phyloP scores from a whole-genome alignment of 2,113 vertebrate species.

The Salvator merianae region DNA sequence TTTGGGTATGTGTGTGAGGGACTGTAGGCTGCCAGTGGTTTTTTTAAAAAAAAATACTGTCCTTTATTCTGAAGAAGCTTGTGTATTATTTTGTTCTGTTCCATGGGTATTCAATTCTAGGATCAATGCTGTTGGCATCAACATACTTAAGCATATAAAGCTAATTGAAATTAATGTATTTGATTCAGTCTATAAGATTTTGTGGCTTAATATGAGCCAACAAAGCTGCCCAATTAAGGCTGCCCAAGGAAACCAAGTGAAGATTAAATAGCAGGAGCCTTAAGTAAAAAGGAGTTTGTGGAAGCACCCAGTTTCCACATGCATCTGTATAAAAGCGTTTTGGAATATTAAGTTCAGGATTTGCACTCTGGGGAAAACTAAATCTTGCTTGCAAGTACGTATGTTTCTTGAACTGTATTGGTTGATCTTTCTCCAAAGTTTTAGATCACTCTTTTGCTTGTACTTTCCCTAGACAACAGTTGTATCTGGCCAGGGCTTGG shows the following conservation, averaged over 20 bases:
- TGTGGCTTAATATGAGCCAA: background rate
- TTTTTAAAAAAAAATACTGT: background rate
- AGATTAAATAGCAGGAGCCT: background rate
- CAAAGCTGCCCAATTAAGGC: background rate
- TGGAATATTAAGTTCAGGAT: background rate
- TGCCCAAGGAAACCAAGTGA: background rate
- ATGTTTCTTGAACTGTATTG: background rate
- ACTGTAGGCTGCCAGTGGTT: background rate
- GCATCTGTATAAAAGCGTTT: background rate
- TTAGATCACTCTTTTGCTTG: background rate
- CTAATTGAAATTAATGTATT: constrained; percentile 24
- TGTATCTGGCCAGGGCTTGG: too few species aligned
- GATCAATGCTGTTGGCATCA: constrained; percentile 2
- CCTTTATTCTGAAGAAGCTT: background rate
- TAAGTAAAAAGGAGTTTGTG: background rate
- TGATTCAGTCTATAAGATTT: constrained; percentile 6
- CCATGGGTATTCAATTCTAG: background rate
- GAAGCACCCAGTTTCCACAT: accelerated
- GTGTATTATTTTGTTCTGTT: constrained; percentile 8
- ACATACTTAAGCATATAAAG: background rate
- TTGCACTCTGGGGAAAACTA: background rate
- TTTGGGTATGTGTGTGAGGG: too few species aligned
- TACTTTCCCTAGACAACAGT: too few species aligned
- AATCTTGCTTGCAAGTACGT: background rate
- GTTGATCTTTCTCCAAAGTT: background rate